These are phyloP conservation scores for Merluccius polli DNA, from an alignment of 2,797 vertebrate genomes.

Conservation along the genomic window DNA sequence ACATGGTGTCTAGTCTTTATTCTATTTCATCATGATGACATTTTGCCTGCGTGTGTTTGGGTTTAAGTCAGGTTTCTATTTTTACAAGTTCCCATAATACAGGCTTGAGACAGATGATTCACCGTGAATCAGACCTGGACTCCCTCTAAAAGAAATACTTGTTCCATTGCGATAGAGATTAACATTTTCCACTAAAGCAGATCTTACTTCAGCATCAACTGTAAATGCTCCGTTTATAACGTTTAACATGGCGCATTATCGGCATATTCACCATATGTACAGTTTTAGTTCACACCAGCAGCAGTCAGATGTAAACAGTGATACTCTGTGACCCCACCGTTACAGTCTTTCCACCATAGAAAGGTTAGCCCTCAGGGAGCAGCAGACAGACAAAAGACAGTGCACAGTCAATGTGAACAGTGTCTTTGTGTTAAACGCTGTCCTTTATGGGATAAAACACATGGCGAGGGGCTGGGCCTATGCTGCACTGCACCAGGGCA, in stretches of 20 bases:
- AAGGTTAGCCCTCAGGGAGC: slow-evolving; percentile 55
- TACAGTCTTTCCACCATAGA: slow-evolving; percentile 34
- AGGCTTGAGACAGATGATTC: slow-evolving; percentile 62
- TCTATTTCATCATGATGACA: background rate
- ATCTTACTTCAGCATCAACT: slow-evolving; percentile 41
- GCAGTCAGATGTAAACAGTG: slow-evolving; percentile 30
- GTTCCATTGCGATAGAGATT: slow-evolving; percentile 53
- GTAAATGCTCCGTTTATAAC: background rate
- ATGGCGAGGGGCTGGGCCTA: background rate
- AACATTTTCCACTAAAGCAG: slow-evolving; percentile 57
- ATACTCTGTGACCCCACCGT: slow-evolving; percentile 23
- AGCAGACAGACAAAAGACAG: slow-evolving; percentile 35
- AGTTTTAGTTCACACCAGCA: slow-evolving; percentile 31
- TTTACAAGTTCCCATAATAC: slow-evolving; percentile 68
- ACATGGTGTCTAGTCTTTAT: background rate
- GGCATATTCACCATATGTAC: slow-evolving; percentile 1
- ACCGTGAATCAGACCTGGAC: slow-evolving; percentile 57
- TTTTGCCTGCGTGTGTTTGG: background rate
- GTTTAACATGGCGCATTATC: too few species aligned
- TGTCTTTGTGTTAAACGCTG: slow-evolving; percentile 43
- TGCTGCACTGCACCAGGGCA: slow-evolving; percentile 22
- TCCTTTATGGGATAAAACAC: slow-evolving; percentile 25
- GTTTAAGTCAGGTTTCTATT: slow-evolving; percentile 43
- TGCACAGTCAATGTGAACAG: slow-evolving; percentile 45
- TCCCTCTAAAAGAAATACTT: slow-evolving; percentile 51